Evolutionary conservation across 2,888 invertebrate genomes (phyloP), one percentile per base, ranked within the genome.

Genomic region (Sphaeridia pumilis): DNA sequence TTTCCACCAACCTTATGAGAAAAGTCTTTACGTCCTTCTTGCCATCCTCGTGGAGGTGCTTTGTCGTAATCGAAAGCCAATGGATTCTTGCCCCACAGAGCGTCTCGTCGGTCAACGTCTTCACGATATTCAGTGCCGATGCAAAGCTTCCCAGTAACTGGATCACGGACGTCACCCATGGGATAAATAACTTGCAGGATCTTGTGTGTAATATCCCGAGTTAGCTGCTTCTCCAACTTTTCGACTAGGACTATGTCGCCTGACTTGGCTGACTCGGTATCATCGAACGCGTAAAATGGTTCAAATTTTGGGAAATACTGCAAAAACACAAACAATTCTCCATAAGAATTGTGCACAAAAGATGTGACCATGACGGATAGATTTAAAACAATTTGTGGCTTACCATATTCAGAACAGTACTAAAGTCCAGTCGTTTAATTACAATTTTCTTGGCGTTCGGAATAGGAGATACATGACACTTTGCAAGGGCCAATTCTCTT

Each of bases 151-250:
- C 84, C 84, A 41, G 84, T 83, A 24, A 90, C 73, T 2, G 90
- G 90, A 71, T 88, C 87, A n/a, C 81, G 84, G 47, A 87, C 74
- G 71, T 90, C 87, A 63, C 90, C 90, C 64, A 83, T 72, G 2
- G 83, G 83, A 70, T 84, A 86, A 17, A 90, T 77, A 4, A 89
- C 78, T 69, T 87, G 79, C 66, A 83, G 75, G 0, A 90, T 80
- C 73, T 80, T 76, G 67, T 89, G 88, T 5, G 84, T 83, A 10
- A 90, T 82, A 2, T 86, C 70, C 56, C 81, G 79, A 0, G 87
- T 84, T 58, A 86, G 66, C 69, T 81, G 84, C 54, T 80, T 72
- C 2, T 83, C 81, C 46, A 89, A 69, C 61, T 79, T 77, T 69
- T 85, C 78, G 60, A 89, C 81, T 14, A 90, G 73, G 3, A 87